A percentile compares a stretch with the other conserved stretches of the same genome.
These are phyloP conservation scores for Nylanderia fulva DNA, from an alignment of 1,140 invertebrate species.

Conservation along the genomic window DNA sequence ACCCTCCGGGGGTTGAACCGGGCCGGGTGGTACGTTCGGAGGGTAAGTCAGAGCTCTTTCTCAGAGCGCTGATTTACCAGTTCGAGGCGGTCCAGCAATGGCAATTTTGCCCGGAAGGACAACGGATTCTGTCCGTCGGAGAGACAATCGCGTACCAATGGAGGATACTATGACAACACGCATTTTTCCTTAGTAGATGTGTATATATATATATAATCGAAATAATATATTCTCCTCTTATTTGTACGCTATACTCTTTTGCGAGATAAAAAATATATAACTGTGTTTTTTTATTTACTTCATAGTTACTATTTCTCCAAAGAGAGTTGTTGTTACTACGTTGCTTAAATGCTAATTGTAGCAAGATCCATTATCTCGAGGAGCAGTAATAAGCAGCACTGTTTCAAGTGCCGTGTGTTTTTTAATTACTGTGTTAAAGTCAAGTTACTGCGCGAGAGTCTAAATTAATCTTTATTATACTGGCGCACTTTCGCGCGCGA, in stretches of 20 bases:
- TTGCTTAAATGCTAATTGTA: neutral
- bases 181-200: neutral
- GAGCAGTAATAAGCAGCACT: neutral
- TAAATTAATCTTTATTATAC: slow-evolving; percentile 13
- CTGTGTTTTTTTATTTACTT: neutral
- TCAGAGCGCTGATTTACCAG: slow-evolving; percentile 65
- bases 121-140: neutral
- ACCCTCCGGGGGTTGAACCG: slow-evolving; percentile 41
- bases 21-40: slow-evolving; percentile 33
- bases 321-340: neutral
- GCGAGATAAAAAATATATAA: neutral
- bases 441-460: neutral
- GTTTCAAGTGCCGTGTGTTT: neutral
- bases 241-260: neutral
- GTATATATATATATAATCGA: neutral
- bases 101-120: neutral
- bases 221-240: neutral
- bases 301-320: neutral
- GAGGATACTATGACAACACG: neutral
- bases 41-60: slow-evolving; percentile 64
- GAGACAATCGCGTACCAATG: slow-evolving; percentile 34
- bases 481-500: slow-evolving; percentile 6
- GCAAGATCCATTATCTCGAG: neutral
- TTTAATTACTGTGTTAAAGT: neutral
- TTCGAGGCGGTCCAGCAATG: neutral